Evolutionary conservation across 2,113 vertebrate species (phyloP).

Genomic region (Xenopus borealis): DNA sequence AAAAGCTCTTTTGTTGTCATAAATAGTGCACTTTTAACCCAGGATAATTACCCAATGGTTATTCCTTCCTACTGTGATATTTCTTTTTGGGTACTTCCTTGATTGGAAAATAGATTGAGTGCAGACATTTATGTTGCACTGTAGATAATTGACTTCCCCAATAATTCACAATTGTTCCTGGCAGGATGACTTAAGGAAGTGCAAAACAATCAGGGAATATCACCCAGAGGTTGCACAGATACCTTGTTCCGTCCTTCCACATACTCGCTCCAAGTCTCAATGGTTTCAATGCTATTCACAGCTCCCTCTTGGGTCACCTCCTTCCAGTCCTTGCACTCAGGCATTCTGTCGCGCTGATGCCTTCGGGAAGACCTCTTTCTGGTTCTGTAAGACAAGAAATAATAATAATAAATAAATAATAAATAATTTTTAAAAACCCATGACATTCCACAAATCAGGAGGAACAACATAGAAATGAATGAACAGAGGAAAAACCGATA

Average conservation of each 20-base stretch:
- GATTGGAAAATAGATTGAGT: conserved; percentile 36
- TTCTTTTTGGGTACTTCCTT: conserved; percentile 28
- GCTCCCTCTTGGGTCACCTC: conserved; percentile 73
- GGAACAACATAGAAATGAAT: neutral
- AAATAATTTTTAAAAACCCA: neutral
- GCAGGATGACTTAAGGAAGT: conserved; percentile 45
- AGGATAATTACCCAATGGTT: conserved; percentile 9
- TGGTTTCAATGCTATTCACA: conserved; percentile 78
- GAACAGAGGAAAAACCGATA: neutral
- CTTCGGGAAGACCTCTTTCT: conserved; percentile 54
- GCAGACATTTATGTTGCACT: conserved; percentile 31
- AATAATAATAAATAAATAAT: no score
- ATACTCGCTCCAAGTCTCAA: conserved; percentile 79
- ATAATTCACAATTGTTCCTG: conserved; percentile 45
- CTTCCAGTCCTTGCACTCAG: conserved; percentile 89
- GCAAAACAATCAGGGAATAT: conserved; percentile 36
- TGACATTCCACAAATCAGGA: no score
- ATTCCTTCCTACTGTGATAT: conserved; percentile 12
- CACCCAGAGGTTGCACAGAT: conserved; percentile 35
- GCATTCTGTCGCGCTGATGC: conserved; percentile 71
- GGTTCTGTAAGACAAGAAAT: neutral
- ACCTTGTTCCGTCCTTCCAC: conserved; percentile 93
- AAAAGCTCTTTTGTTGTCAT: neutral
- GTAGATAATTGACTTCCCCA: conserved; percentile 45
- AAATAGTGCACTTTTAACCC: conserved; percentile 27